Conservation (phyloP, 1,140 invertebrate species). For the Cydia strobilella region DNA sequence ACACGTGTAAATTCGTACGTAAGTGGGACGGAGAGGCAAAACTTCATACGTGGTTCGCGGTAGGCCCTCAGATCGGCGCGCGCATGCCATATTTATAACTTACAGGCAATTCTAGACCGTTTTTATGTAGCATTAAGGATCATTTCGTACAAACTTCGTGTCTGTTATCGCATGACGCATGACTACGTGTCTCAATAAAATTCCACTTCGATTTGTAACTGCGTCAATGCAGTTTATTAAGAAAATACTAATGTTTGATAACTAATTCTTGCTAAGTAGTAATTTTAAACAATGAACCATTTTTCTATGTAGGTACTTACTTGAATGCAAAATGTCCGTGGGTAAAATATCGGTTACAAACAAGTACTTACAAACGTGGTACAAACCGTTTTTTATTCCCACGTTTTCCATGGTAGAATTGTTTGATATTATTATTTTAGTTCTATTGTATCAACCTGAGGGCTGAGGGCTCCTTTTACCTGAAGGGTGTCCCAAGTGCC, state of each 20-base stretch:
- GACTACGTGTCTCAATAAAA: conserved; percentile 1
- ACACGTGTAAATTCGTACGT: no score
- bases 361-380: no score
- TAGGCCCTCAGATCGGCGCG: background rate
- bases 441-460: conserved; percentile 1
- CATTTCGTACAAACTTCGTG: background rate
- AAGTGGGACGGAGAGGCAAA: no score
- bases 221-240: conserved; percentile 5
- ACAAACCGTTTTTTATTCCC: background rate
- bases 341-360: background rate
- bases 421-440: background rate
- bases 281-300: no score
- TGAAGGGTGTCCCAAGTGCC: conserved; percentile 1
- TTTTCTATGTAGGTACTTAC: background rate
- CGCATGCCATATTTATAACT: conserved; percentile 7
- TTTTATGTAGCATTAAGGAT: background rate
- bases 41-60: no score
- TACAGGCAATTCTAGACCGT: background rate
- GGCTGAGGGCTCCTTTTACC: background rate
- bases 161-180: background rate
- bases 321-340: background rate
- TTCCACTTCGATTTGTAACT: conserved; percentile 1
- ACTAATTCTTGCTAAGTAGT: background rate
- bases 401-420: background rate
- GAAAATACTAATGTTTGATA: background rate